phyloP scores from a whole-genome alignment of 2,113 vertebrate species.

The Caracal caracal region DNA sequence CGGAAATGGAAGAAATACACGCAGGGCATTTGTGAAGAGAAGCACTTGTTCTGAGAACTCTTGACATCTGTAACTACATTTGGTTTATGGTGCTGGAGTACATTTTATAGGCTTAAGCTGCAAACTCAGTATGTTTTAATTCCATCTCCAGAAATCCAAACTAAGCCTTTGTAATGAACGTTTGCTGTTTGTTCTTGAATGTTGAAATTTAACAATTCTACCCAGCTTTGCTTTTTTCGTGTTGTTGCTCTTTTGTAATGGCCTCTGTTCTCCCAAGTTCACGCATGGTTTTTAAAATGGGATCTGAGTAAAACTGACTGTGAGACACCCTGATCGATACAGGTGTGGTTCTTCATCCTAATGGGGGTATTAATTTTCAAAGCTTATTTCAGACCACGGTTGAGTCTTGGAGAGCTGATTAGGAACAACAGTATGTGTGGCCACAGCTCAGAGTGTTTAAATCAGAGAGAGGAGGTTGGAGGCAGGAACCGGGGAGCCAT shows the following conservation, averaged over 20 bases:
- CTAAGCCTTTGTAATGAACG: neutral
- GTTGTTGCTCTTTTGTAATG: neutral
- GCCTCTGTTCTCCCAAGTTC: constrained; percentile 44
- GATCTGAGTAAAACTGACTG: neutral
- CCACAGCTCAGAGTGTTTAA: neutral
- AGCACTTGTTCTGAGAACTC: neutral
- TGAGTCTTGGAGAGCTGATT: neutral
- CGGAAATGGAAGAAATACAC: neutral
- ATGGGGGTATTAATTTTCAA: constrained; percentile 62
- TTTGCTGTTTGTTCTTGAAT: constrained; percentile 9
- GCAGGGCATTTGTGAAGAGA: neutral
- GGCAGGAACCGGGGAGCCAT: neutral
- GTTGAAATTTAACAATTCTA: neutral
- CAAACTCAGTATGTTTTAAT: neutral
- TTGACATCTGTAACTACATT: neutral
- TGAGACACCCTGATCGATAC: neutral
- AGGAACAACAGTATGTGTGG: neutral
- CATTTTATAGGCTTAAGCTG: neutral
- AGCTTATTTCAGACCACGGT: constrained; percentile 33
- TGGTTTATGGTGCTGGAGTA: neutral
- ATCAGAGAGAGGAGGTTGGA: neutral
- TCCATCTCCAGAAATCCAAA: neutral
- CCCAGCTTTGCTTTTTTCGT: neutral
- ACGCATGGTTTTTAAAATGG: neutral
- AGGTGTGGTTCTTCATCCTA: constrained; percentile 22